Conservation (phyloP, 1,140 invertebrate species). For the Globodera ellingtonae region DNA sequence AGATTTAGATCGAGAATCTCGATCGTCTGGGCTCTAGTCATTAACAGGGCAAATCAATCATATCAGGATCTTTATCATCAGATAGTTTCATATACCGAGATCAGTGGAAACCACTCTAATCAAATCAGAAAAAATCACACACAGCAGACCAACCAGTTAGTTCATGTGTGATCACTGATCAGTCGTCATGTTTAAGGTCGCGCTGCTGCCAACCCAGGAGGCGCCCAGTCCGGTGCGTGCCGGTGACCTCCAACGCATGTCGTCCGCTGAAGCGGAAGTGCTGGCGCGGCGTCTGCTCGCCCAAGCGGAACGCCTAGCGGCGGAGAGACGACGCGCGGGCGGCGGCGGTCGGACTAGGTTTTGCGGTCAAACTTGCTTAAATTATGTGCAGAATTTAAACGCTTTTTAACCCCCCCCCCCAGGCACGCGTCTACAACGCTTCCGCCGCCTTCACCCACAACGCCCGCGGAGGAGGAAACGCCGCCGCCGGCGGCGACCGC, state of each 20-base stretch:
- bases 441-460: constrained; percentile 14
- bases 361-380: not conserved
- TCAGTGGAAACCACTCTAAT: no score
- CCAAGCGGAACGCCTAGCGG: constrained; percentile 16
- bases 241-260: not conserved
- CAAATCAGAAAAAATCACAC: no score
- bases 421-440: not conserved
- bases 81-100: no score
- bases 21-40: no score
- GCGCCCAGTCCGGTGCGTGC: constrained; percentile 15
- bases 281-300: constrained; percentile 12
- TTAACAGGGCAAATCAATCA: no score
- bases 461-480: not conserved
- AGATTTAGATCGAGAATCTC: no score
- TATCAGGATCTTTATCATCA: no score
- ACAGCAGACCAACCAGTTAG: no score
- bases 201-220: constrained; percentile 1
- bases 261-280: constrained; percentile 18
- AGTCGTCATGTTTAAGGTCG: constrained; percentile 10
- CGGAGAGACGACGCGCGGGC: constrained; percentile 7
- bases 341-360: constrained; percentile 8
- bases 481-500: not conserved
- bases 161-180: not conserved
- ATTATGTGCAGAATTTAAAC: constrained; percentile 19
- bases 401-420: not conserved